Base-by-base conservation (phyloP, 2,797 vertebrate genomes). In the Taenioides sp. region DNA sequence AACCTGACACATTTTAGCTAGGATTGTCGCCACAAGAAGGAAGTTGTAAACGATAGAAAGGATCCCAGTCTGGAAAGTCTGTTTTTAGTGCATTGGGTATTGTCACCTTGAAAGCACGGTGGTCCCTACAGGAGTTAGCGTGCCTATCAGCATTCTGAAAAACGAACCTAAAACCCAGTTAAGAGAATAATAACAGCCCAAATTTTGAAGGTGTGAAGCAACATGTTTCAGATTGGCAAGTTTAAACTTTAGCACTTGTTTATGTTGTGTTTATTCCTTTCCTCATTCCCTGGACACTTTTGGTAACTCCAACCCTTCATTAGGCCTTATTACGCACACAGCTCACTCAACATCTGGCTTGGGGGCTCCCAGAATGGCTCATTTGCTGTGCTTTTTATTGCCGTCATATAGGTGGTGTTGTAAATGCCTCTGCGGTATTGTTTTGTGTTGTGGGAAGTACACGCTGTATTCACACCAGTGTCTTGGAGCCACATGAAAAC, bases 11-110 rank as follows among this genome's bases (percentile, higher is more conserved):
- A 79, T 92, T 90, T 92, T 90, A 83, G 87, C 83, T 72, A 68
- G 80, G 84, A 92, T 87, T 94, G 91, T 94, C 90, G 71, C 90
- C 93, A 93, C 91, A 87, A 94, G 93, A 94, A 94, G 93, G 93
- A 95, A 94, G 92, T 93, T 93, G 91, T 94, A 94, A 94, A 94
- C 93, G 93, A 81, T 76, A 74, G 86, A 91, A 86, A 90, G 86
- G 78, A 86, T 93, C 89, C 90, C 89, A 77, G 80, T 83, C 76
- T 89, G 92, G 93, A 93, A 94, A 94, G 83, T 82, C 78, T 89
- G 89, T 80, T 89, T 91, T 92, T 87, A 88, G 77, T 89, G 81
- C 37, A 25, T 40, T 85, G 85, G 79, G 85, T 87, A 88, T 90
- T 87, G 91, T 91, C 86, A 89, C 88, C 89, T 92, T 93, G 89